Conservation (phyloP, 2,113 vertebrate genomes). For the Asarcornis scutulata region DNA sequence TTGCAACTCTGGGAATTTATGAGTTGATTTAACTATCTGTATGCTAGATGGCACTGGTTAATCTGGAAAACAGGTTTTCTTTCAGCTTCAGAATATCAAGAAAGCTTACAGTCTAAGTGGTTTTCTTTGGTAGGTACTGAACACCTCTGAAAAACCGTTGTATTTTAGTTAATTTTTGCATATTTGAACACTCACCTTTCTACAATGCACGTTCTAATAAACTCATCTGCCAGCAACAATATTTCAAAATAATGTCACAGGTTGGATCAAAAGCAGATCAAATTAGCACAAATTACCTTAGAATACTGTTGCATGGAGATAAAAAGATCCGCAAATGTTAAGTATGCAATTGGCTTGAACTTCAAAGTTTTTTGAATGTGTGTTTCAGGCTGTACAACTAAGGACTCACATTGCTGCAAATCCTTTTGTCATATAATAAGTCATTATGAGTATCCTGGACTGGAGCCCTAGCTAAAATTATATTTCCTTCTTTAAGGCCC, state of each 20-base stretch:
- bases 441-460: neutral
- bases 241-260: neutral
- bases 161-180: neutral
- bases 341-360: neutral
- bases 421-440: neutral
- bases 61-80: neutral
- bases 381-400: neutral
- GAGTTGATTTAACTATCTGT: constrained; percentile 17
- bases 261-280: neutral
- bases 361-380: constrained; percentile 23
- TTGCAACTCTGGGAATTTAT: constrained; percentile 24
- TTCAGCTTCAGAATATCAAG: neutral
- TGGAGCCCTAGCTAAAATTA: neutral
- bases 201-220: neutral
- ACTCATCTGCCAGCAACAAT: neutral
- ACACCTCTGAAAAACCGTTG: neutral
- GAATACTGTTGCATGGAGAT: neutral
- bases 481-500: neutral
- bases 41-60: neutral
- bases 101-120: neutral
- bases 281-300: neutral
- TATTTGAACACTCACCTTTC: neutral
- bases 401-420: neutral
- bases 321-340: neutral
- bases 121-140: neutral